Evolutionary conservation across 2,113 vertebrate genomes (phyloP), one percentile per base, ranked within the genome.

Genomic region (Aspiorhynchus laticeps): DNA sequence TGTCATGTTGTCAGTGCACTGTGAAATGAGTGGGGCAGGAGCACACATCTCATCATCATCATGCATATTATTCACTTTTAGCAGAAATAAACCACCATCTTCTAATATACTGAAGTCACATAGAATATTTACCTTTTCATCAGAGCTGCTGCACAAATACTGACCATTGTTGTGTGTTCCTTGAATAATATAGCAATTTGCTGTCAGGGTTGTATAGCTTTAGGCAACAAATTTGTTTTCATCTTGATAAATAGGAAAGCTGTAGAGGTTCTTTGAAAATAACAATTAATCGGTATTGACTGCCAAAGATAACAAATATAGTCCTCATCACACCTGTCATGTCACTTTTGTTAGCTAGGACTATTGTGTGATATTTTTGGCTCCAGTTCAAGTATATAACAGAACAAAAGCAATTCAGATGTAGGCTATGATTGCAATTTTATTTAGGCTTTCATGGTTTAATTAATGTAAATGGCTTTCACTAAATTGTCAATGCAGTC

Each of bases 1-100:
- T 67, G 59, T 81, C 36, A 41, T 81, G 21, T 80, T 82, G 80
- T 67, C 26, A 43, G 41, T 31, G 41, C 41, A 46, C 80, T 67
- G 38, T 82, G 80, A 82, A 82, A 82, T 82, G 80, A 67, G n/a
- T 48, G 26, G 11, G 38, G 21, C n/a, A 82, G 26, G 15, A 31
- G 26, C 0, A n/a, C 17, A 14, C 41, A 65, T 38, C 38, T 65
- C 26, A 31, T 78, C 26, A 77, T 77, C 67, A 48, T 43, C 74
- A 78, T 78, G 17, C 26, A 78, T 53, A 31, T 53, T 48, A n/a
- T 78, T 51, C 26, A 78, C 28, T 53, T 76, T 46, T 28, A 33
- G n/a, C 43, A 78, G 46, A 31, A 48, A 53, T 51, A 28, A 28
- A 51, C 28, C 17, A 2, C 7, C 19, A 41, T 73, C 21, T 38